These are phyloP conservation scores for Alethe diademata DNA, from an alignment of 2,113 vertebrate species.

Conservation along the genomic window DNA sequence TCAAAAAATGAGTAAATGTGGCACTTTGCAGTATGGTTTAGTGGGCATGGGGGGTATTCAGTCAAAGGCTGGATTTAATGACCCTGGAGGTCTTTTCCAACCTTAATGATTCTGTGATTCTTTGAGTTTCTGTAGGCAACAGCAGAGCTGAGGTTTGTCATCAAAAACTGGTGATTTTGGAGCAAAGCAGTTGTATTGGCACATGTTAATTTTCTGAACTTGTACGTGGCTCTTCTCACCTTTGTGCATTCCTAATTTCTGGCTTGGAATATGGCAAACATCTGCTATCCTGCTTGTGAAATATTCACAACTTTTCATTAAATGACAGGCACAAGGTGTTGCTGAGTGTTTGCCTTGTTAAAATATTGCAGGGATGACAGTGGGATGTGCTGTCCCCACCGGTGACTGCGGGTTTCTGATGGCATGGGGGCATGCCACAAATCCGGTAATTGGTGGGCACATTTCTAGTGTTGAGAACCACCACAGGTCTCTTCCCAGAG, in stretches of 20 bases:
- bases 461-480: background rate
- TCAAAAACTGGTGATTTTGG: background rate
- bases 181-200: background rate
- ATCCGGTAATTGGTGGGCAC: background rate
- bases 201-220: background rate
- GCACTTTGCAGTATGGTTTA: background rate
- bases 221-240: background rate
- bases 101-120: background rate
- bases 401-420: background rate
- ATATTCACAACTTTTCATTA: background rate
- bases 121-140: background rate
- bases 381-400: rapidly evolving
- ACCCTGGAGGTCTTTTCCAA: background rate
- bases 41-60: background rate
- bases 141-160: background rate
- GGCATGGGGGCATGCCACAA: rapidly evolving
- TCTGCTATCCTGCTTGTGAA: background rate
- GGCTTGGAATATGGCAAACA: background rate
- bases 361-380: background rate
- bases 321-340: background rate
- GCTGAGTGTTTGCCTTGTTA: background rate
- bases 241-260: background rate
- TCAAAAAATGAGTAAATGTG: background rate
- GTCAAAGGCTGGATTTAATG: background rate
- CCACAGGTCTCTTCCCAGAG: background rate